Conservation (phyloP, 2,888 invertebrate species). For the Tipula confusa region DNA sequence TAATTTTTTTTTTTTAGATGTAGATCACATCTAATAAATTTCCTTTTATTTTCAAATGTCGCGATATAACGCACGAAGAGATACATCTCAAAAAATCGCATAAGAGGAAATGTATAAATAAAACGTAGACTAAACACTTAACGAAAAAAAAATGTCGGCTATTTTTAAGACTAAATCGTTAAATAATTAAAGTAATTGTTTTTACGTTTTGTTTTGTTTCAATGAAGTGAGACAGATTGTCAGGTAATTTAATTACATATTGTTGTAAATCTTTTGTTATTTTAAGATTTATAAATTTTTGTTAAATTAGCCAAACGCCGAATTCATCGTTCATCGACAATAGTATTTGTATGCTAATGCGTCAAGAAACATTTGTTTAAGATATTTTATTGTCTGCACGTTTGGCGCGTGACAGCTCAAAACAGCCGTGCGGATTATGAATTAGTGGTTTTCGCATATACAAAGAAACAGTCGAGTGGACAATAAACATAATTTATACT, state of each 20-base stretch:
- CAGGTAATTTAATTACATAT: neutral
- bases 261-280: neutral
- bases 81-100: neutral
- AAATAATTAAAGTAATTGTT: neutral
- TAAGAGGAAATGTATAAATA: neutral
- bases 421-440: neutral
- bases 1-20: neutral
- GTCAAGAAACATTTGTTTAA: neutral
- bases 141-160: neutral
- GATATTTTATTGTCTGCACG: neutral
- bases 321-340: neutral
- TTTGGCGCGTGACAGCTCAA: neutral
- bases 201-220: neutral
- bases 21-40: conserved; percentile 12
- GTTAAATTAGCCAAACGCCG: neutral
- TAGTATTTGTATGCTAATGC: neutral
- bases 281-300: neutral
- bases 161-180: neutral
- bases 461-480: neutral
- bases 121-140: conserved; percentile 4
- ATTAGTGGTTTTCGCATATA: neutral
- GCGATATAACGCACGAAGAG: neutral
- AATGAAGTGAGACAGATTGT: neutral
- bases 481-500: neutral
- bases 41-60: neutral